Percentiles rank a stretch among this genome's conserved stretches.
These are phyloP conservation scores for Hydrotaea cyrtoneurina DNA, from an alignment of 2,888 invertebrate genomes.

Conservation along the genomic window DNA sequence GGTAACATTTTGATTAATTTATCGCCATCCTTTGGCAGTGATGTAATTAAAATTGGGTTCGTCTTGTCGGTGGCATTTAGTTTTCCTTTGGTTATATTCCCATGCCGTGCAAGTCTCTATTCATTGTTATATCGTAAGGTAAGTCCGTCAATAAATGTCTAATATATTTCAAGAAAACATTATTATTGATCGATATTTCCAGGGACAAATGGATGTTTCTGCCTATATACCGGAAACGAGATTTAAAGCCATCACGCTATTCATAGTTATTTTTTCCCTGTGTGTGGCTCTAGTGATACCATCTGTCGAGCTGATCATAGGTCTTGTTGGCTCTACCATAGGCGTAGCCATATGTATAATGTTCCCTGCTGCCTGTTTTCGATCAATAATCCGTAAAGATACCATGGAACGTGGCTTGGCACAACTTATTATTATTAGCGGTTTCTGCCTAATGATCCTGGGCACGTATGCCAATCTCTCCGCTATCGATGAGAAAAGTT, in stretches of 20 bases:
- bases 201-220: slow-evolving; percentile 87
- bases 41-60: slow-evolving; percentile 96
- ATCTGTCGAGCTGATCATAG: slow-evolving; percentile 96
- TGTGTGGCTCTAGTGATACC: slow-evolving; percentile 93
- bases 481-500: slow-evolving; percentile 85
- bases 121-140: slow-evolving; percentile 94
- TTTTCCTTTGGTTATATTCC: slow-evolving; percentile 98
- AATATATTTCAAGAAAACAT: not conserved
- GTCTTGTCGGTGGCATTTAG: slow-evolving; percentile 97
- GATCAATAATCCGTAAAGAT: slow-evolving; percentile 90
- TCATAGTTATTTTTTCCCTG: slow-evolving; percentile 89
- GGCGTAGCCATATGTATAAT: slow-evolving; percentile 96
- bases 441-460: slow-evolving; percentile 92
- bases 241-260: slow-evolving; percentile 91
- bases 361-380: slow-evolving; percentile 94
- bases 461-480: slow-evolving; percentile 94
- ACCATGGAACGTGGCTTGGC: slow-evolving; percentile 92
- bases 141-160: slow-evolving; percentile 69
- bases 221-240: slow-evolving; percentile 90
- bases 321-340: slow-evolving; percentile 96
- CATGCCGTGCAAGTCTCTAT: slow-evolving; percentile 95
- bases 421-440: slow-evolving; percentile 90
- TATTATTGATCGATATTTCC: slow-evolving; percentile 40
- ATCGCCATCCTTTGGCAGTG: slow-evolving; percentile 89
- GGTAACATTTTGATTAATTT: slow-evolving; percentile 96